A percentile compares a stretch with the other conserved stretches of the same genome.
phyloP scores from a whole-genome alignment of 2,113 vertebrate species.

The Charina bottae region DNA sequence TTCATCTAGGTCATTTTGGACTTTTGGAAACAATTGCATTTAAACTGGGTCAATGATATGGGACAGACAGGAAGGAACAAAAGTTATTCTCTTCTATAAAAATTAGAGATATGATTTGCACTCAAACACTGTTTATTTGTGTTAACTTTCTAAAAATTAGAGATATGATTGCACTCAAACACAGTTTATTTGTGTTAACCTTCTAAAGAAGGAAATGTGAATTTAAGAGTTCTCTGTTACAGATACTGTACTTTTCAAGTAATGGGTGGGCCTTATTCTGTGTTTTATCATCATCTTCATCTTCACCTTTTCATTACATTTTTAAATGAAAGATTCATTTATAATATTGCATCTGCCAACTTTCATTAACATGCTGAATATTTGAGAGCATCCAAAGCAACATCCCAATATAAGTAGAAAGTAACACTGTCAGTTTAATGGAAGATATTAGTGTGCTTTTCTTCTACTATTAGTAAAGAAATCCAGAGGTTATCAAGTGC shows the following conservation, averaged over 20 bases:
- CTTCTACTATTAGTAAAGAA: too few relatives aligned
- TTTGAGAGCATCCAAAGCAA: too few relatives aligned
- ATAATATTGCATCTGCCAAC: too few relatives aligned
- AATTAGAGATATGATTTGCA: neutral
- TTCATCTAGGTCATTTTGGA: conserved; percentile 42
- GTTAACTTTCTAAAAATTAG: neutral
- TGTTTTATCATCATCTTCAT: too few relatives aligned
- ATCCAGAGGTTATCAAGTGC: too few relatives aligned
- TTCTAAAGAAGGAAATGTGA: neutral
- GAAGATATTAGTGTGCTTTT: too few relatives aligned
- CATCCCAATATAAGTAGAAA: too few relatives aligned
- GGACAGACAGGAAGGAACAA: conserved; percentile 16
- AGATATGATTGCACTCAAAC: neutral
- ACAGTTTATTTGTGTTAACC: neutral
- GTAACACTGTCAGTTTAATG: too few relatives aligned
- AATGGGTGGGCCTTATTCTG: neutral
- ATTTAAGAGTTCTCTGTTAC: neutral
- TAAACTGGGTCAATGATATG: conserved; percentile 12
- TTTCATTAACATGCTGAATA: too few relatives aligned
- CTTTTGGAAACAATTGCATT: conserved; percentile 35
- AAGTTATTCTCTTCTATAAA: neutral
- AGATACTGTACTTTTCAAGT: neutral
- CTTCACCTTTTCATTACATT: too few relatives aligned
- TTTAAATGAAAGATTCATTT: too few relatives aligned
- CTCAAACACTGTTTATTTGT: neutral